Evolutionary conservation across 2,888 invertebrate genomes (phyloP).

Genomic region (Drosophila testacea): DNA sequence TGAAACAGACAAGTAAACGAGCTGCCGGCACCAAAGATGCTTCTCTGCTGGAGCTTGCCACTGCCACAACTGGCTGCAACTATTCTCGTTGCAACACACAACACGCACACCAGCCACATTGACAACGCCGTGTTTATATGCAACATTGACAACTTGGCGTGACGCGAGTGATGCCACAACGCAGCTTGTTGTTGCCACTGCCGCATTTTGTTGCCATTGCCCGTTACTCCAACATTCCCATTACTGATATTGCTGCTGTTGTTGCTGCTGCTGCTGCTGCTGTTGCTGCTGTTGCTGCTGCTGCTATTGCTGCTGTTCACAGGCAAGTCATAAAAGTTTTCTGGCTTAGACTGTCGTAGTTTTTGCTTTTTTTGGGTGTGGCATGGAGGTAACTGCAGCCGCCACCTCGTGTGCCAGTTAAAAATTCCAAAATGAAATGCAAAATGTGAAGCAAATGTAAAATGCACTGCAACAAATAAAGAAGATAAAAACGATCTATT

Average conservation of each 20-base stretch:
- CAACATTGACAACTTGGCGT: conserved; percentile 77
- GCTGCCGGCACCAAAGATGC: conserved; percentile 32
- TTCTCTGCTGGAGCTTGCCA: conserved; percentile 5
- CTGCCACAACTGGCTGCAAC: conserved; percentile 19
- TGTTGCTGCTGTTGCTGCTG: conserved; percentile 6
- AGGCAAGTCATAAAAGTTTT: conserved; percentile 72
- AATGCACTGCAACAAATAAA: conserved; percentile 52
- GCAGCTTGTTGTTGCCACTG: conserved; percentile 34
- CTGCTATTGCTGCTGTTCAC: conserved; percentile 24
- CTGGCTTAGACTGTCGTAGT: conserved; percentile 47
- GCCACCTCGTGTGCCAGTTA: conserved; percentile 35
- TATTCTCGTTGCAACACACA: conserved; percentile 25
- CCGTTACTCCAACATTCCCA: conserved; percentile 47
- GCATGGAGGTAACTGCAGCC: conserved; percentile 23
- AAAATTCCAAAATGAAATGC: conserved; percentile 48
- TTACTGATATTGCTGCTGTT: conserved; percentile 55
- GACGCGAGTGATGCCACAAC: conserved; percentile 61
- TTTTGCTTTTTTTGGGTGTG: conserved; percentile 16
- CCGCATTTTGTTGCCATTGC: conserved; percentile 23
- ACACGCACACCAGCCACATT: conserved; percentile 53
- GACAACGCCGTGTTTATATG: conserved; percentile 73
- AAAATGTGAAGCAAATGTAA: conserved; percentile 37
- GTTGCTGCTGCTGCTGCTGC: conserved; percentile 15
- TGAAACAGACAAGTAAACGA: conserved; percentile 69
- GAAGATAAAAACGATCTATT: neutral